Evolutionary conservation across 2,797 vertebrate species (phyloP).

Genomic region (Pempheris klunzingeri): DNA sequence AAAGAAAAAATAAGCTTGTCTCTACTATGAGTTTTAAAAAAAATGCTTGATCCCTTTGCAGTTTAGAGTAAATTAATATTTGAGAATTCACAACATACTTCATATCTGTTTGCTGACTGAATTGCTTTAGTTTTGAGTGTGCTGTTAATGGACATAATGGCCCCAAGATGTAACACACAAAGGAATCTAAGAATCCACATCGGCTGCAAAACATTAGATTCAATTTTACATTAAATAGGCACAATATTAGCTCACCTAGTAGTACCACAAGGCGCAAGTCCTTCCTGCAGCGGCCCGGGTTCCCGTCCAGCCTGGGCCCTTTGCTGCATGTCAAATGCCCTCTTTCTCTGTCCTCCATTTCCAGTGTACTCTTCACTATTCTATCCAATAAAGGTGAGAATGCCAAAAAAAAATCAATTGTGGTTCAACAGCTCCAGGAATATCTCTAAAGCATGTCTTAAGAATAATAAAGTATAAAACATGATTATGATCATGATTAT

Average conservation of each 20-base stretch:
- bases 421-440: not conserved
- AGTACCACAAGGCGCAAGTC: too few relatives aligned
- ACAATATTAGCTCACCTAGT: too few relatives aligned
- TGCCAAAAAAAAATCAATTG: too few relatives aligned
- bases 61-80: not conserved
- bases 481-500: too few relatives aligned
- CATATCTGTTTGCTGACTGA: not conserved
- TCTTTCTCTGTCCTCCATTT: too few relatives aligned
- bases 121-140: not conserved
- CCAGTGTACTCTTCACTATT: too few relatives aligned
- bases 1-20: too few relatives aligned
- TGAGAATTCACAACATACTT: not conserved
- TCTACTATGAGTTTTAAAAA: not conserved
- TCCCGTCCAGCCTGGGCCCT: too few relatives aligned
- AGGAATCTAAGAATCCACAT: not conserved
- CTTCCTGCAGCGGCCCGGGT: too few relatives aligned
- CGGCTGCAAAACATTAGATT: not conserved
- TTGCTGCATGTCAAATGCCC: too few relatives aligned
- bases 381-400: too few relatives aligned
- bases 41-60: not conserved
- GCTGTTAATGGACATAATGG: not conserved
- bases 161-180: not conserved
- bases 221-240: too few relatives aligned
- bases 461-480: not conserved
- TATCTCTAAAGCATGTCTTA: not conserved